Percentiles rank a stretch among this genome's conserved stretches.
phyloP scores from a whole-genome alignment of 2,113 vertebrate species.

The Crocuta crocuta region DNA sequence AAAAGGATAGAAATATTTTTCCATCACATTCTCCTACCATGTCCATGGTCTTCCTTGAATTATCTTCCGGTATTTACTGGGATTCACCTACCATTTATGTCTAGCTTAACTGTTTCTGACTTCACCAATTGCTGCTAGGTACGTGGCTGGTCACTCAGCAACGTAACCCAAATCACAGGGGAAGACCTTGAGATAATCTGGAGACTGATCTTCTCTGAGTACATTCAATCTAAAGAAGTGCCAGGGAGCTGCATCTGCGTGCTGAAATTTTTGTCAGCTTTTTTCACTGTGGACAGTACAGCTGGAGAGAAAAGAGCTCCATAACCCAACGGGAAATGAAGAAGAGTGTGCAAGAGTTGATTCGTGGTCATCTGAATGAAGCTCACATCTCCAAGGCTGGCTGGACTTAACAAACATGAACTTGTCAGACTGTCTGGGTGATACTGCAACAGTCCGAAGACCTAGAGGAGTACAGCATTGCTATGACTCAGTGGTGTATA shows the following conservation, averaged over 20 bases:
- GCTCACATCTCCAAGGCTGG: background rate
- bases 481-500: background rate
- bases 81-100: slow-evolving; percentile 64
- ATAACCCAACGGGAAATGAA: slow-evolving; percentile 21
- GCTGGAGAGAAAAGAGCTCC: slow-evolving; percentile 21
- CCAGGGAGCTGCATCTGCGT: slow-evolving; percentile 37
- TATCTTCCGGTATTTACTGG: slow-evolving; percentile 55
- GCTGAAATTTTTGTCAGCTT: slow-evolving; percentile 58
- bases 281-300: slow-evolving; percentile 58
- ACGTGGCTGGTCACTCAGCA: slow-evolving; percentile 70
- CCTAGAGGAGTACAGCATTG: slow-evolving; percentile 2
- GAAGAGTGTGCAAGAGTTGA: slow-evolving; percentile 21
- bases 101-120: slow-evolving; percentile 75
- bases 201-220: slow-evolving; percentile 60
- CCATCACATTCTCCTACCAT: slow-evolving; percentile 22
- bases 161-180: slow-evolving; percentile 63
- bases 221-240: slow-evolving; percentile 38
- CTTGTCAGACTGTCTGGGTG: background rate
- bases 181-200: slow-evolving; percentile 60
- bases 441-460: slow-evolving; percentile 4
- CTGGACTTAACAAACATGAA: background rate
- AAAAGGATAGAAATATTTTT: slow-evolving; percentile 36
- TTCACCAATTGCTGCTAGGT: slow-evolving; percentile 74
- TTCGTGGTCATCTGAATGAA: slow-evolving; percentile 33
- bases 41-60: slow-evolving; percentile 56